Evolutionary conservation across 2,113 vertebrate genomes (phyloP), one percentile per base, ranked within the genome.

Genomic region (Zapornia atra): DNA sequence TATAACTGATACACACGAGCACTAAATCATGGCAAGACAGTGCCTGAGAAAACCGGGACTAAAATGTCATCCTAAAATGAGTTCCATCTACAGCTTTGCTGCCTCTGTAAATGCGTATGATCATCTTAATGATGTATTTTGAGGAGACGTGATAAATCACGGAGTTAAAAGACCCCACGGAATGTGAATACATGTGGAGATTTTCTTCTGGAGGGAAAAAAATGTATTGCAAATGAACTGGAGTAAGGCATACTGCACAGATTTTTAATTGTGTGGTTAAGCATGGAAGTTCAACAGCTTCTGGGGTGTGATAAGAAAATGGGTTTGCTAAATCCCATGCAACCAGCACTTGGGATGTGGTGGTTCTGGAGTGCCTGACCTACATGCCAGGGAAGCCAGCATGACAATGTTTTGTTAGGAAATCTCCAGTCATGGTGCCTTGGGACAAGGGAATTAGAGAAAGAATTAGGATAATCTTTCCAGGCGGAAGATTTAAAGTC

Each of bases 401-500:
- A 20, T 0, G 2, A 83, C 69, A 34, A 25, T 57, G 59, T 81
- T 92, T 89, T 93, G 92, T 81, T 85, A 82, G 70, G 77, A 93
- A 91, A 94, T 86, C 94, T 76, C 77, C 81, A 91, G 72, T n/a
- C 69, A 38, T 10, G 59, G 87, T 77, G 89, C 78, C 91, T 51
- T 56, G 88, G 92, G 94, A 96, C 81, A 80, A 48, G n/a, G 81
- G 91, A 91, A 94, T 96, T 96, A 95, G 89, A 69, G 76, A 63
- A 84, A 96, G 95, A 96, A 96, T 94, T 95, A 97, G 92, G 96
- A 95, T 96, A 95, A 97, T 96, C 95, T 96, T 91, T 91, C 77
- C 53, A 96, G 88, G 83, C 94, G 89, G 94, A 94, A 96, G 94
- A 96, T 97, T 96, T 97, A 96, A 86, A 90, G 90, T 88, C 94